Conservation (phyloP, 2,888 invertebrate genomes). For the Thymelicus lineola region DNA sequence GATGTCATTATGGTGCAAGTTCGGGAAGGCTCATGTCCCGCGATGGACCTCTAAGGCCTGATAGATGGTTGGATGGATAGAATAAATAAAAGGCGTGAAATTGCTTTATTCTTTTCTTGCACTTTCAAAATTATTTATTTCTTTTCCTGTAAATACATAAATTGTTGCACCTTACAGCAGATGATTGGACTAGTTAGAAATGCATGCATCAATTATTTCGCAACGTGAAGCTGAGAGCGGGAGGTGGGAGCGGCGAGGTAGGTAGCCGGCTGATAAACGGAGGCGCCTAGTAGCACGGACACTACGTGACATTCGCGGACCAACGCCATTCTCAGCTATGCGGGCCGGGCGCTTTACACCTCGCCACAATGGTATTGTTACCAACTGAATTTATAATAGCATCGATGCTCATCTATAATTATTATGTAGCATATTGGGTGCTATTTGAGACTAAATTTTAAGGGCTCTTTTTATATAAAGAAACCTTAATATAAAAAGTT, state of each 20-base stretch:
- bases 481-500: no score
- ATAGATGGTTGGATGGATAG: no score
- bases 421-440: no score
- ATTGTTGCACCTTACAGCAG: not conserved
- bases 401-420: not conserved
- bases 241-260: no score
- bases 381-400: not conserved
- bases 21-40: no score
- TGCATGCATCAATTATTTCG: conserved; percentile 28
- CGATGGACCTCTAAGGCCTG: no score
- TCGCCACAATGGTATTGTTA: conserved; percentile 6
- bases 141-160: not conserved
- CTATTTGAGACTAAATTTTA: no score
- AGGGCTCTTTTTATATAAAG: no score
- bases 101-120: no score
- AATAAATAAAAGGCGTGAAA: no score
- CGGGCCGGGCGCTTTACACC: not conserved
- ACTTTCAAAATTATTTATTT: no score
- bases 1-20: no score
- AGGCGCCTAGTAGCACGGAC: conserved; percentile 51
- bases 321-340: not conserved
- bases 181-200: conserved; percentile 18
- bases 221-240: conserved; percentile 3
- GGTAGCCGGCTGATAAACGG: conserved; percentile 43
- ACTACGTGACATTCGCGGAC: conserved; percentile 55